These are phyloP conservation scores for Leucopsar rothschildi DNA, from an alignment of 2,113 vertebrate genomes.

Conservation along the genomic window DNA sequence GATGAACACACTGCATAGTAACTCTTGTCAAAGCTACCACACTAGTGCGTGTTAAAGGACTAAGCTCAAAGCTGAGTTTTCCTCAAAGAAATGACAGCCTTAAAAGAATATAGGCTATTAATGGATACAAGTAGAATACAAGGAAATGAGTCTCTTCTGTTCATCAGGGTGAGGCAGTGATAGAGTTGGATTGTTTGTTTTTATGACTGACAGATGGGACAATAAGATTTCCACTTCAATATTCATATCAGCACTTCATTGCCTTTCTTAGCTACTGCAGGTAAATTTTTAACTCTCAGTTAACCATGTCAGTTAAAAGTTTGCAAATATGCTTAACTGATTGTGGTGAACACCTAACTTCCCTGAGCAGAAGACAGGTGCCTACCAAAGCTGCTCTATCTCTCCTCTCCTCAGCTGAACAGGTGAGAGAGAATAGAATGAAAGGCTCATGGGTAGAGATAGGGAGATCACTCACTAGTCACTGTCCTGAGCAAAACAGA, in stretches of 20 bases:
- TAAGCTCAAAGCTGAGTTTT: background rate
- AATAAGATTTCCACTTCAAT: background rate
- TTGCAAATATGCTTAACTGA: background rate
- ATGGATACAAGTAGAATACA: background rate
- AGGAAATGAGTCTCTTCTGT: background rate
- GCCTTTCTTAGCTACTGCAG: background rate
- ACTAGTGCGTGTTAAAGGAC: background rate
- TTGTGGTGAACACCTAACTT: background rate
- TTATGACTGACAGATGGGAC: background rate
- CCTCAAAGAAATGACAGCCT: background rate
- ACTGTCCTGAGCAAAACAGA: background rate
- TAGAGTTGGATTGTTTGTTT: background rate
- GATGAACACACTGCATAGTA: background rate
- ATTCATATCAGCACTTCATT: background rate
- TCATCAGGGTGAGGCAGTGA: background rate
- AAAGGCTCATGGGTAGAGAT: fast-evolving
- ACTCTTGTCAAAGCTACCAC: background rate
- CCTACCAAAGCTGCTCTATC: background rate
- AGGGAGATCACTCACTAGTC: background rate
- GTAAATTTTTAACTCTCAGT: background rate
- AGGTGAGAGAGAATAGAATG: background rate
- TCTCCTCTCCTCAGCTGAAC: background rate
- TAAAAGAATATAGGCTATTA: slow-evolving; percentile 4
- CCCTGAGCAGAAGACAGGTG: background rate
- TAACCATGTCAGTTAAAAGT: background rate